Conservation (phyloP, 2,888 invertebrate species). For the Amphipyra tragopoginis region DNA sequence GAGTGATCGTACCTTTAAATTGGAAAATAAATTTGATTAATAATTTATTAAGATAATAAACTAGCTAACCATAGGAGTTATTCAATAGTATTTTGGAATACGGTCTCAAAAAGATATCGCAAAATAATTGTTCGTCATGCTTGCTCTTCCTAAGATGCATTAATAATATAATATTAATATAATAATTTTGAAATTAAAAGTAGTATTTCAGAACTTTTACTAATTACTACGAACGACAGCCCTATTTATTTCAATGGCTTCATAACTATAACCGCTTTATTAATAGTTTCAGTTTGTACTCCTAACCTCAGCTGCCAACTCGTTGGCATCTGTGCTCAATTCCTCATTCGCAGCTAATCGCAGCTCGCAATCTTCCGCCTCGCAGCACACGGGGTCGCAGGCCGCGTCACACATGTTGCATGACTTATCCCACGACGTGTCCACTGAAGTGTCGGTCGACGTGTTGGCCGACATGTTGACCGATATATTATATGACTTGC, state of each 20-base stretch:
- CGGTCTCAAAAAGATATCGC: no score
- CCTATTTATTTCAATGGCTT: no score
- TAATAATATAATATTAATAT: no score
- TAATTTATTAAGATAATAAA: no score
- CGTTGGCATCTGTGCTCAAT: slow-evolving; percentile 84
- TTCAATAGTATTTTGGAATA: no score
- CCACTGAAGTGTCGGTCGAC: slow-evolving; percentile 47
- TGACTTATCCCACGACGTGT: slow-evolving; percentile 67
- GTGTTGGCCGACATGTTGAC: slow-evolving; percentile 53
- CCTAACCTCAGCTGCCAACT: slow-evolving; percentile 84
- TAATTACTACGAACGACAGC: no score
- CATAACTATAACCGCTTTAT: slow-evolving; percentile 41
- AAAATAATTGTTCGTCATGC: no score
- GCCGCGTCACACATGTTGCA: slow-evolving; percentile 82
- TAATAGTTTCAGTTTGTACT: slow-evolving; percentile 34
- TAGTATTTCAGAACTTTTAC: no score
- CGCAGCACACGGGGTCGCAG: slow-evolving; percentile 84
- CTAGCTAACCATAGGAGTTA: no score
- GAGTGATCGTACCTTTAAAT: slow-evolving; percentile 90
- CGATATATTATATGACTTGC: slow-evolving; percentile 54
- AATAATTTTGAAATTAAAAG: no score
- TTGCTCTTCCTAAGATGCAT: no score
- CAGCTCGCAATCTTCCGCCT: slow-evolving; percentile 78
- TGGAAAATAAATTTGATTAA: neutral
- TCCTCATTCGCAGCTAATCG: slow-evolving; percentile 81